phyloP scores from a whole-genome alignment of 2,888 invertebrate genomes.

The Frankliniella intonsa region DNA sequence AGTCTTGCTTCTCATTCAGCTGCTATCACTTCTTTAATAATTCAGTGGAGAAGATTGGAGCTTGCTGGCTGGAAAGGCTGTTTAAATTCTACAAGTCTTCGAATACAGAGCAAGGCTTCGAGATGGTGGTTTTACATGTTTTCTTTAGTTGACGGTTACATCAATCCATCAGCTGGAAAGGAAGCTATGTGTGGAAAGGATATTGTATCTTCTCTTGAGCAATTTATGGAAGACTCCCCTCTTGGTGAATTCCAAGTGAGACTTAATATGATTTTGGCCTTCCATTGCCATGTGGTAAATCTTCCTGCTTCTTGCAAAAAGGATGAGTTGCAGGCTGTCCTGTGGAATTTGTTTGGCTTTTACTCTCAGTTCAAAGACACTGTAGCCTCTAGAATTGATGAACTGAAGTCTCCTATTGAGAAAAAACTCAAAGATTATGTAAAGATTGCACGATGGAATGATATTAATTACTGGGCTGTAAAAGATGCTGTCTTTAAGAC shows the following conservation, averaged over 20 bases:
- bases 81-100: slow-evolving; percentile 42
- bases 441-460: slow-evolving; percentile 92
- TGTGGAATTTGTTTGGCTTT: slow-evolving; percentile 80
- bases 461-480: slow-evolving; percentile 90
- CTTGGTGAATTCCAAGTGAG: slow-evolving; percentile 79
- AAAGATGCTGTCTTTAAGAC: slow-evolving; percentile 84
- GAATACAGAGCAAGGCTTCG: slow-evolving; percentile 62
- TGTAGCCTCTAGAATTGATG: slow-evolving; percentile 61
- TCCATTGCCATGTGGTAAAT: slow-evolving; percentile 73
- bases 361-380: slow-evolving; percentile 71
- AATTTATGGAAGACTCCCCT: slow-evolving; percentile 77
- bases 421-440: slow-evolving; percentile 89
- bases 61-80: slow-evolving; percentile 83
- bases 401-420: slow-evolving; percentile 75
- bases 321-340: slow-evolving; percentile 28
- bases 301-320: slow-evolving; percentile 44
- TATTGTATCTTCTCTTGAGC: slow-evolving; percentile 60
- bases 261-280: slow-evolving; percentile 69
- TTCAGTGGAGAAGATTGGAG: slow-evolving; percentile 88
- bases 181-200: slow-evolving; percentile 44
- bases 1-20: slow-evolving; percentile 70
- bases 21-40: slow-evolving; percentile 72
- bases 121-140: slow-evolving; percentile 92
- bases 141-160: slow-evolving; percentile 61
- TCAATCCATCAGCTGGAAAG: slow-evolving; percentile 42